Base-by-base conservation (phyloP, 1,140 invertebrate species). In the Rhynchophorus ferrugineus region DNA sequence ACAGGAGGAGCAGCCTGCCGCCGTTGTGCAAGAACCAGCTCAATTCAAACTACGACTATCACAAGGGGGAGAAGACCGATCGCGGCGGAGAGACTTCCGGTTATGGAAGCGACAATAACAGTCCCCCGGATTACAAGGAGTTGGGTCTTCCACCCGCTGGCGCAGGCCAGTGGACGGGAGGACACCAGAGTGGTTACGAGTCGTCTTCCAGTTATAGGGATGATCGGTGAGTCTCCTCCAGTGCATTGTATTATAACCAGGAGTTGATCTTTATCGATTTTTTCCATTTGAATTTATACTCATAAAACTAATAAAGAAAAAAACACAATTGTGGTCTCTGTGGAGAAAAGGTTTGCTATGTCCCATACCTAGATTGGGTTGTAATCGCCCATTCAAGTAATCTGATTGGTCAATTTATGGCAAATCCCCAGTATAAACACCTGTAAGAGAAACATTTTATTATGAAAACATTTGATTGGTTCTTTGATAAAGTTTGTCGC, bases 91-190 rank as follows among this genome's bases (percentile, higher is more conserved):
- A 84, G 54, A 84, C 83, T 49, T 84, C 82, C 19, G 83, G 82
- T 13, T 85, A 85, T 61, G 82, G 79, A 11, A 85, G 83, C 60
- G 83, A 85, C 56, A 82, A 78, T 1, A 79, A 74, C 47, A 70
- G 56, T 37, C 62, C 61, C 29, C 54, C 49, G 34, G 60, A 62
- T 44, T 62, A 49, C 42, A 60, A 48, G 37, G 39, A 22, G 44
- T 19, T 19, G 22, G 42, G 36, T 54, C 19, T 42, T 57, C 42
- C 45, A 36, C 49, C 48, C 55, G 36, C 53, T 50, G n/a, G 24
- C 18, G 33, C 33, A 13, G 33, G 24, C 24, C 49, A 51, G 41
- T 44, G 39, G 48, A 33, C 1, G 14, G 22, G 13, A 49, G 24
- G 24, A 24, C 39, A 61, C 6, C 55, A 44, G 16, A 49, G 44